Evolutionary conservation across 1,140 invertebrate genomes (phyloP).

Genomic region (Diachasma alloeum): DNA sequence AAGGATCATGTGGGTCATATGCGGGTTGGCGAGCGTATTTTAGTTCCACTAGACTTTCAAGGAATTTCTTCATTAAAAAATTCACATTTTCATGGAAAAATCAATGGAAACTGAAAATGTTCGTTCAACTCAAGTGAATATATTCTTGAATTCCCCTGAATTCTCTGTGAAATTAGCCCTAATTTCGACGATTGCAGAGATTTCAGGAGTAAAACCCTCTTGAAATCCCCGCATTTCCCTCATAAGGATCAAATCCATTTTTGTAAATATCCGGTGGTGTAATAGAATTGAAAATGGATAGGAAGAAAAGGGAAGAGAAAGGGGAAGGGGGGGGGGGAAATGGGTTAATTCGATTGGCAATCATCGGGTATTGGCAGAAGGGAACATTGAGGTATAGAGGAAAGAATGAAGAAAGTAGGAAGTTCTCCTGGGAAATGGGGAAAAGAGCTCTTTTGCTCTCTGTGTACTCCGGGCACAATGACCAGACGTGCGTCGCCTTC

Average conservation of each 20-base stretch:
- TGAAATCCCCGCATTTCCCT: background rate
- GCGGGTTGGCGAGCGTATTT: too few relatives aligned
- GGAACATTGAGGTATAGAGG: background rate
- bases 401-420: background rate
- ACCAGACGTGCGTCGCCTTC: conserved; percentile 4
- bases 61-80: too few relatives aligned
- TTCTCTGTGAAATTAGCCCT: too few relatives aligned
- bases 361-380: background rate
- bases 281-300: background rate
- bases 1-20: too few relatives aligned
- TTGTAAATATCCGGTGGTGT: background rate
- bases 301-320: background rate
- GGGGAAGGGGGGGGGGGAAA: background rate
- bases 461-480: conserved; percentile 6
- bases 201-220: too few relatives aligned
- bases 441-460: conserved; percentile 2
- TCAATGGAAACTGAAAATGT: too few relatives aligned
- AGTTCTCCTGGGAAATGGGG: background rate
- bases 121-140: too few relatives aligned
- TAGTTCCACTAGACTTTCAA: too few relatives aligned
- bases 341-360: conserved; percentile 9
- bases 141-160: too few relatives aligned
- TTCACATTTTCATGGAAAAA: too few relatives aligned
- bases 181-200: too few relatives aligned
- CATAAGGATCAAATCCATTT: background rate